Base-by-base conservation (phyloP, 1,140 invertebrate species). In the Frieseomelitta varia region DNA sequence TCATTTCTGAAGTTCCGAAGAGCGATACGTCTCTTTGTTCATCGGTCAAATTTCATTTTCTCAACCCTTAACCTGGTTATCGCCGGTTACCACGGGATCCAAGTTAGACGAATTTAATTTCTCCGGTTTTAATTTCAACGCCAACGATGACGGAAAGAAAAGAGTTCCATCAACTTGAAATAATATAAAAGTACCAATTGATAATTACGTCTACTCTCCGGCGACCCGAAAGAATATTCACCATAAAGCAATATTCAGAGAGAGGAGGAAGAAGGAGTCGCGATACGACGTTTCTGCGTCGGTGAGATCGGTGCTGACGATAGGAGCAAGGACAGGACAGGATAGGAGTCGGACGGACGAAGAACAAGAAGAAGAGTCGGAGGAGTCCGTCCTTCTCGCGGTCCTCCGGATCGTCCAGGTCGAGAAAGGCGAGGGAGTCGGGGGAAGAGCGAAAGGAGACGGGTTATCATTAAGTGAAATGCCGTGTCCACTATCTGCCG, bases 391-490 rank as follows among this genome's bases (percentile, higher is more conserved):
- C 56, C 53, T 47, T 58, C 63, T 34, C 81, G 74, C 74, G 39
- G 51, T 75, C 77, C 78, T 78, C 76, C 56, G 75, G 83, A 73
- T 78, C 74, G 77, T 85, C 68, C 19, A 84, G 86, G 86, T 47
- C 80, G 84, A 89, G 71, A 74, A 80, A 34, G 78, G 73, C 65
- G 21, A 51, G 30, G 73, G 78, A 81, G 78, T 21, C 19, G 79
- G 86, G 83, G 77, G 75, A 84, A 74, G 81, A 85, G 79, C 73
- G 79, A 89, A 88, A 86, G 76, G 84, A 81, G 84, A 90, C 90
- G 91, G 91, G 93, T 94, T 94, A 94, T 94, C 94, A 94, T 94
- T 94, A 95, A 95, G 94, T 94, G 94, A 95, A 94, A 94, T 95
- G 94, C 93, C 94, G 91, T 94, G 94, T 94, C 93, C 93, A 90